Evolutionary conservation across 1,140 invertebrate species (phyloP).

Genomic region (Oppia nitens): DNA sequence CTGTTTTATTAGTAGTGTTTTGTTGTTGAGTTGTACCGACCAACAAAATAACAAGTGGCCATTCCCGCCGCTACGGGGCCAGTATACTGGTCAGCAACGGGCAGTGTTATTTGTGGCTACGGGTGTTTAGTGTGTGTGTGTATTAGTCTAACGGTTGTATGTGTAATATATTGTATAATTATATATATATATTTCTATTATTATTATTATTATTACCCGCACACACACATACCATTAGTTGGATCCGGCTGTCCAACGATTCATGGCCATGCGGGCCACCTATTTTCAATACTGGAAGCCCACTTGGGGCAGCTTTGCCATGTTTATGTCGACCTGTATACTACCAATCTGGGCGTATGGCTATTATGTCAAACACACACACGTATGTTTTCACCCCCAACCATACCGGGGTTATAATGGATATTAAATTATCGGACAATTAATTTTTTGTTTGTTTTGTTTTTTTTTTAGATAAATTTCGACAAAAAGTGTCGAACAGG

Average conservation of each 20-base stretch:
- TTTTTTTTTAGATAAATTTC: not conserved
- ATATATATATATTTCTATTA: not conserved
- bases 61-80: no score
- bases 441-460: not conserved
- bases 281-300: slow-evolving; percentile 47
- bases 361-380: not conserved
- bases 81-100: no score
- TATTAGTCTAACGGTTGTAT: no score
- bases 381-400: not conserved
- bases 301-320: slow-evolving; percentile 25
- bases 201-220: not conserved
- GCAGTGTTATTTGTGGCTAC: no score
- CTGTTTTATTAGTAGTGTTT: not conserved
- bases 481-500: slow-evolving; percentile 6
- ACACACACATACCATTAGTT: slow-evolving; percentile 46
- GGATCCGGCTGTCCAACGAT: slow-evolving; percentile 51
- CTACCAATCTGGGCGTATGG: not conserved
- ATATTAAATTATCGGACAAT: not conserved
- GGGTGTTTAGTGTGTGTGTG: no score
- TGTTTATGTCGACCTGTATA: not conserved
- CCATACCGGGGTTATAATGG: not conserved
- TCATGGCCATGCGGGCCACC: slow-evolving; percentile 43
- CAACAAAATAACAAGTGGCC: no score
- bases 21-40: no score
- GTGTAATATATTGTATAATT: no score